Conservation (phyloP, 2,888 invertebrate species). For the Corbicula japonica region DNA sequence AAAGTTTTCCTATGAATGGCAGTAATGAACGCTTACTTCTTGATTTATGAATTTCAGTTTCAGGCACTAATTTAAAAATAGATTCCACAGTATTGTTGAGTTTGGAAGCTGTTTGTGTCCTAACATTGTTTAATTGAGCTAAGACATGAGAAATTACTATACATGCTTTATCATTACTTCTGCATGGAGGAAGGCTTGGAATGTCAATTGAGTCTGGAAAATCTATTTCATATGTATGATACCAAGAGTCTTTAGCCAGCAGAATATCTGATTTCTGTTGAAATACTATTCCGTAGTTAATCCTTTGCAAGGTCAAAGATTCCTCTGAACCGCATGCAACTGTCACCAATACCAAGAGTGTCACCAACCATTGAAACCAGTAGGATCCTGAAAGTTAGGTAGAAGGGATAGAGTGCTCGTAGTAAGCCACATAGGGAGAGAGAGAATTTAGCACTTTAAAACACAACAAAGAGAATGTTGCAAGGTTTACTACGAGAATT, state of each 20-base stretch:
- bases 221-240: conserved; percentile 36
- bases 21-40: conserved; percentile 26
- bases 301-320: conserved; percentile 26
- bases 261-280: conserved; percentile 10
- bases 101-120: conserved; percentile 2
- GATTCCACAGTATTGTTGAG: conserved; percentile 18
- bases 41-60: conserved; percentile 13
- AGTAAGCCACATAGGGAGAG: too few species aligned
- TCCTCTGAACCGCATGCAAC: too few species aligned
- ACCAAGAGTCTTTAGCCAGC: conserved; percentile 36
- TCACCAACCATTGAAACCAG: too few species aligned
- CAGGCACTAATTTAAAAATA: conserved; percentile 17
- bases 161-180: background rate
- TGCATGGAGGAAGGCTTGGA: conserved; percentile 1
- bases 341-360: too few species aligned
- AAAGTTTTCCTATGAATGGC: conserved; percentile 30
- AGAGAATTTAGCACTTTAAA: too few species aligned
- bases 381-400: too few species aligned
- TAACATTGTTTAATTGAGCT: conserved; percentile 9
- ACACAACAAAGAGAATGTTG: too few species aligned
- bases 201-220: conserved; percentile 16
- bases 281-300: conserved; percentile 48
- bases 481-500: too few species aligned
- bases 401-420: too few species aligned
- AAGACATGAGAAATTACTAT: conserved; percentile 20